Percentiles rank a stretch among this genome's conserved stretches.
Evolutionary conservation across 2,113 vertebrate species (phyloP).

Genomic region (Oplegnathus fasciatus): DNA sequence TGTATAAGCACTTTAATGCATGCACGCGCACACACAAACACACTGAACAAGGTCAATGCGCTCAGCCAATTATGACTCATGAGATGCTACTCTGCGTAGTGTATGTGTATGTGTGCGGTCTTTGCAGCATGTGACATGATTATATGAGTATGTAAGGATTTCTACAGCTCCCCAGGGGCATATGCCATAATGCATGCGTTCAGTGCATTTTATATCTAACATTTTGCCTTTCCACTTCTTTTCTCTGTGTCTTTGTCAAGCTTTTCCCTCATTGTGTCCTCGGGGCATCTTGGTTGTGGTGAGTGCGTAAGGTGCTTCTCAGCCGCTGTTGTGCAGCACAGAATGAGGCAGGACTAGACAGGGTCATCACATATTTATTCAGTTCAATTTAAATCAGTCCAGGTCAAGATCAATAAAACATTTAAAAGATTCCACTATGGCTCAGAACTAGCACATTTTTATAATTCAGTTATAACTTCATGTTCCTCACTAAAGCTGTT

Average conservation of each 20-base stretch:
- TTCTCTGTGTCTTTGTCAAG: constrained; percentile 29
- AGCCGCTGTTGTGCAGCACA: constrained; percentile 1
- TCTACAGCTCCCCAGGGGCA: constrained; percentile 49
- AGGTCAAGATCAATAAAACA: constrained; percentile 40
- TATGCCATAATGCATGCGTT: constrained; percentile 52
- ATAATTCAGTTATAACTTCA: neutral
- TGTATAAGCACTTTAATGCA: constrained; percentile 56
- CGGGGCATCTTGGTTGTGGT: constrained; percentile 6
- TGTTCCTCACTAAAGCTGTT: neutral
- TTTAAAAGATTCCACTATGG: neutral
- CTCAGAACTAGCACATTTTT: neutral
- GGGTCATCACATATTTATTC: constrained; percentile 22
- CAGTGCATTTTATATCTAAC: constrained; percentile 54
- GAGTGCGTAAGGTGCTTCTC: constrained; percentile 18
- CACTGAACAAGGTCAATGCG: constrained; percentile 58
- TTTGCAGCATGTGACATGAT: constrained; percentile 51
- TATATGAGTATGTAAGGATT: constrained; percentile 59
- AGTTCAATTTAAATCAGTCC: constrained; percentile 25
- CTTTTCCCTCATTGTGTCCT: constrained; percentile 31
- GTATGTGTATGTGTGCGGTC: neutral
- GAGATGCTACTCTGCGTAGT: constrained; percentile 36
- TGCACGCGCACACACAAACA: constrained; percentile 22
- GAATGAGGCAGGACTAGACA: constrained; percentile 10
- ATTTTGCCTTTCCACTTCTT: constrained; percentile 42
- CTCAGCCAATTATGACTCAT: constrained; percentile 55